Evolutionary conservation across 1,140 invertebrate species (phyloP).

Genomic region (Cydia splendana): DNA sequence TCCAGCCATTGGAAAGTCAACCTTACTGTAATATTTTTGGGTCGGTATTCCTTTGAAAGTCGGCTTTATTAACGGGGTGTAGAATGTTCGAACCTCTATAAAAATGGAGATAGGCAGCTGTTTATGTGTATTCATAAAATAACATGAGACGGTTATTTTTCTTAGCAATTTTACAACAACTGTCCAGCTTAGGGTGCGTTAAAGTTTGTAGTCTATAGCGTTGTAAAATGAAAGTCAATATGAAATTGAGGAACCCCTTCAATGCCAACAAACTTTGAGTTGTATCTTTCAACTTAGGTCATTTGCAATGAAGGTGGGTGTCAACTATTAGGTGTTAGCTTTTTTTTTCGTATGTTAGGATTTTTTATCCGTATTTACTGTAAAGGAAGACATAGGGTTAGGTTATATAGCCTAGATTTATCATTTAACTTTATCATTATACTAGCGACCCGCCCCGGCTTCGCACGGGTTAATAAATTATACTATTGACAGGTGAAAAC

Average conservation of each 20-base stretch:
- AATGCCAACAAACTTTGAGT: too few species aligned
- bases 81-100: conserved; percentile 24
- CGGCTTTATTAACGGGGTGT: background rate
- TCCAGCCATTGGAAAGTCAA: background rate
- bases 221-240: background rate
- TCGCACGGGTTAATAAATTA: too few species aligned
- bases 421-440: too few species aligned
- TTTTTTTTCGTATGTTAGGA: too few species aligned
- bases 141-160: conserved; percentile 26
- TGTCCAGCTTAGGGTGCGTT: conserved; percentile 23
- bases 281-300: too few species aligned
- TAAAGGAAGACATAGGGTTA: too few species aligned
- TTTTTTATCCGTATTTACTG: too few species aligned
- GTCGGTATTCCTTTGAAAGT: background rate
- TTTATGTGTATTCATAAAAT: conserved; percentile 30
- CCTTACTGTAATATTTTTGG: background rate
- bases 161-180: conserved; percentile 19
- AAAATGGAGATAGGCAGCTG: conserved; percentile 25
- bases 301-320: too few species aligned
- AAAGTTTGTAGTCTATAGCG: background rate
- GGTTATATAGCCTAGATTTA: too few species aligned
- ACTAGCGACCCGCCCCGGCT: too few species aligned
- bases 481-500: too few species aligned
- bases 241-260: background rate
- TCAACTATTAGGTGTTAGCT: too few species aligned